A percentile compares a stretch with the other conserved stretches of the same genome.
Conservation (phyloP, 1,140 invertebrate species). For the Penaeus vannamei region DNA sequence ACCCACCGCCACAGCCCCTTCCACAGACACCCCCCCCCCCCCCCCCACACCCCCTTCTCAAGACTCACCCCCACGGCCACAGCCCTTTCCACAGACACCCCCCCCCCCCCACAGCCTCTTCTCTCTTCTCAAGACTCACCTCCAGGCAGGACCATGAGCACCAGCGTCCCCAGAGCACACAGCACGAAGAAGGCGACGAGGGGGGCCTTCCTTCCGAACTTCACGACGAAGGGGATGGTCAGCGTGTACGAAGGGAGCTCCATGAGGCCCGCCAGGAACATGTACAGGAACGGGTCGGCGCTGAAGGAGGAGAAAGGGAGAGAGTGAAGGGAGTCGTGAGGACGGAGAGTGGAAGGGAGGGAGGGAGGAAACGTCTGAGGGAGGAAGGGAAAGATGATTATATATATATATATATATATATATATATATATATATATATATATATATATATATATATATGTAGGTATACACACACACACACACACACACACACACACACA, state of each 20-base stretch:
- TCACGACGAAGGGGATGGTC: constrained; percentile 45
- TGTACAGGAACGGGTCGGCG: constrained; percentile 59
- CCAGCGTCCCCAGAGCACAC: constrained; percentile 57
- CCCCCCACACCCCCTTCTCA: background rate
- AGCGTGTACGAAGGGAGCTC: constrained; percentile 67
- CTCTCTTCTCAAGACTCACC: constrained; percentile 8
- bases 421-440: too few species aligned
- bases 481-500: too few species aligned
- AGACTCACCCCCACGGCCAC: too few species aligned
- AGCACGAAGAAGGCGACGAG: constrained; percentile 45
- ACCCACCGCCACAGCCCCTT: too few species aligned
- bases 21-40: background rate
- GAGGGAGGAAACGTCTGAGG: too few species aligned
- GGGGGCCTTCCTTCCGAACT: constrained; percentile 41
- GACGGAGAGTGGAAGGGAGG: too few species aligned
- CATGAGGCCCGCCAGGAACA: constrained; percentile 65
- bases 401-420: too few species aligned
- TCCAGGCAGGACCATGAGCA: constrained; percentile 41
- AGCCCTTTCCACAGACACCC: too few species aligned
- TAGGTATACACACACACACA: too few species aligned
- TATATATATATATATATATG: too few species aligned
- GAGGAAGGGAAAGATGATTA: too few species aligned
- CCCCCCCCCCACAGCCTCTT: too few species aligned
- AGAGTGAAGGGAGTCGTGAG: background rate
- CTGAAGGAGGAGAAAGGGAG: constrained; percentile 5